These are phyloP conservation scores for Cheilosia impressa DNA, from an alignment of 2,888 invertebrate species.

Conservation along the genomic window DNA sequence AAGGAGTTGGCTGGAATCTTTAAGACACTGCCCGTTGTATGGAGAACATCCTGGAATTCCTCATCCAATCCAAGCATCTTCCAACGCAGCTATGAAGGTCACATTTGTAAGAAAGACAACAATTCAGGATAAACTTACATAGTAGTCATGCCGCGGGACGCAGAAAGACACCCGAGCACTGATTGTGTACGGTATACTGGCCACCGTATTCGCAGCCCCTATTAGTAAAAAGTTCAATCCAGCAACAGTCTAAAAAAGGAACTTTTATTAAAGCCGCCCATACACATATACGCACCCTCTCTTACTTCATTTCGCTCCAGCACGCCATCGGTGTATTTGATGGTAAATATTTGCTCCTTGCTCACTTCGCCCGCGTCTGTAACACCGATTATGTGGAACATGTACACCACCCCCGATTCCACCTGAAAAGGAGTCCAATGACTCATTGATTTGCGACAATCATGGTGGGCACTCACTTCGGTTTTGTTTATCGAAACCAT, in stretches of 20 bases:
- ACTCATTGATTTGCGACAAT: slow-evolving; percentile 58
- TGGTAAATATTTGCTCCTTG: slow-evolving; percentile 76
- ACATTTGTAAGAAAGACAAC: neutral
- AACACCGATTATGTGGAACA: slow-evolving; percentile 77
- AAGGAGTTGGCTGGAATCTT: slow-evolving; percentile 76
- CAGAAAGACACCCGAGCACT: slow-evolving; percentile 76
- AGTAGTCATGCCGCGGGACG: slow-evolving; percentile 76
- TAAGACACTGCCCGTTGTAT: slow-evolving; percentile 68
- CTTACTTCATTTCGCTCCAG: slow-evolving; percentile 74
- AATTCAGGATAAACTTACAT: slow-evolving; percentile 43
- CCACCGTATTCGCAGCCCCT: slow-evolving; percentile 76
- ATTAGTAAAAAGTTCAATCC: slow-evolving; percentile 76
- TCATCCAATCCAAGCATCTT: slow-evolving; percentile 76
- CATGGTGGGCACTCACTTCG: slow-evolving; percentile 43
- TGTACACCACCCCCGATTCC: slow-evolving; percentile 77
- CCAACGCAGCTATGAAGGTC: slow-evolving; percentile 68
- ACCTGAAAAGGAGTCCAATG: slow-evolving; percentile 67
- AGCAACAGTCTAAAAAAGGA: slow-evolving; percentile 46
- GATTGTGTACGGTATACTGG: slow-evolving; percentile 73
- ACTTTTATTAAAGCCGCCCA: neutral
- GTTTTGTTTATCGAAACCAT: slow-evolving; percentile 76
- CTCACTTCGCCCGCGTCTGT: slow-evolving; percentile 77
- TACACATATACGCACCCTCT: neutral
- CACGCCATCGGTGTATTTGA: slow-evolving; percentile 75
- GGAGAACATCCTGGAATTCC: slow-evolving; percentile 73